Base-by-base conservation (phyloP, 92 coral and sea anemone species). In the Zoanthus sociatus region DNA sequence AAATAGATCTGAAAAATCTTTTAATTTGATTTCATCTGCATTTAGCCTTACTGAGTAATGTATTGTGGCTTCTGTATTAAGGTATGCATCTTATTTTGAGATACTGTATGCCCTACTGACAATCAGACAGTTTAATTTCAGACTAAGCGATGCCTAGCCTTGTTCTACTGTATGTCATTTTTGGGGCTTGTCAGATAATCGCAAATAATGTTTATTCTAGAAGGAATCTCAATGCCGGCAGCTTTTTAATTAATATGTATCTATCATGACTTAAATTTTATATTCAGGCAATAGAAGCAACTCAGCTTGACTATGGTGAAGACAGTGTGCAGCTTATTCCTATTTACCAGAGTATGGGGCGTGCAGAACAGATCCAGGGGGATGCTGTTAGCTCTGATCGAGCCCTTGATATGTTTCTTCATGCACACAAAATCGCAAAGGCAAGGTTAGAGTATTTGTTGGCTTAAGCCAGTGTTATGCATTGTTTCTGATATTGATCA, bases 281-380 rank as follows among this genome's bases (percentile, higher is more conserved):
- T 51, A n/a, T 31, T 6, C 77, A 94, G 94, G 98, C 98, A 45
- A 82, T 90, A 46, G 94, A 96, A 84, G 75, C 83, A 42, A 93
- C 95, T 10, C 95, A 89, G 88, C 77, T 88, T 30, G 82, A 89
- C 48, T 95, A 88, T 83, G 98, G 99, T 1, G 93, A 90, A 64
- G 92, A 76, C 55, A 91, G 97, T 11, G 76, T 78, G 69, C 87
- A 90, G 76, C 17, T 96, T 84, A 93, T 96, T 84, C 95, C 93
- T 0, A 92, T 96, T 45, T 94, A 95, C 83, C 99, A 93, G 79
- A 87, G 98, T 73, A 86, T 95, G 44, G 97, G 95, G 14, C 94
- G 82, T 37, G 95, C 95, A 2, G 96, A 95, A 86, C 91, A 91
- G 71, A 88, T 89, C 71, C 96, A 92, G 31, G 94, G 95, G 18